Base-by-base conservation (phyloP, 2,797 vertebrate genomes). In the Bradypus variegatus region DNA sequence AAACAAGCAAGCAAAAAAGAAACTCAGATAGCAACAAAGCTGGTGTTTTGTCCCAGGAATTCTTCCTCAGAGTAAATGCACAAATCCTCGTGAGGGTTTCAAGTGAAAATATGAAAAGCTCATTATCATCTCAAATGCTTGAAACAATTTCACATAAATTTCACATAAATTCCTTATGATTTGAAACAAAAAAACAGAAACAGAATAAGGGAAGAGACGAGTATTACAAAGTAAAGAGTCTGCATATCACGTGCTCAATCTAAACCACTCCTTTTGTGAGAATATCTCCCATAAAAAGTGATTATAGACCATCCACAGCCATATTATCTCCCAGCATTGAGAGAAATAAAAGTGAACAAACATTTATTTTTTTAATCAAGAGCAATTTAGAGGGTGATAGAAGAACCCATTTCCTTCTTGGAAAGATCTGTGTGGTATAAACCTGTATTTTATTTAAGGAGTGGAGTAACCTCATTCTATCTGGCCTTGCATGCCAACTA, bases 331-430 rank as follows among this genome's bases (percentile, higher is more conserved):
- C 5, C 60, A 75, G 69, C 53, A 48, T 23, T 33, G 84, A 87
- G 86, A 95, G 91, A 77, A 87, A 94, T 94, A 95, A 95, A 95
- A 93, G 90, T 94, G 89, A 96, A 93, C 95, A 96, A 96, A 96
- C 89, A 96, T 45, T 60, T 89, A 72, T 73, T 90, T 73, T 94
- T 94, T 96, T 94, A 95, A 93, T 94, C 92, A 95, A 91, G 88
- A 95, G 91, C 90, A 95, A 96, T 94, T 93, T 85, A 93, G 86
- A 96, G 90, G 90, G 82, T 88, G 89, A 91, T 91, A 88, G 64
- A 91, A 94, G 67, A 91, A 82, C 31, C 27, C 86, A 41, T 95
- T 95, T 95, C 94, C 92, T 94, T 90, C 92, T 94, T 92, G 89
- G 88, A 95, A 89, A 96, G 94, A 91, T 92, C 82, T 78, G 6